Conservation (phyloP, 2,113 vertebrate species). For the Cepphus grylle region DNA sequence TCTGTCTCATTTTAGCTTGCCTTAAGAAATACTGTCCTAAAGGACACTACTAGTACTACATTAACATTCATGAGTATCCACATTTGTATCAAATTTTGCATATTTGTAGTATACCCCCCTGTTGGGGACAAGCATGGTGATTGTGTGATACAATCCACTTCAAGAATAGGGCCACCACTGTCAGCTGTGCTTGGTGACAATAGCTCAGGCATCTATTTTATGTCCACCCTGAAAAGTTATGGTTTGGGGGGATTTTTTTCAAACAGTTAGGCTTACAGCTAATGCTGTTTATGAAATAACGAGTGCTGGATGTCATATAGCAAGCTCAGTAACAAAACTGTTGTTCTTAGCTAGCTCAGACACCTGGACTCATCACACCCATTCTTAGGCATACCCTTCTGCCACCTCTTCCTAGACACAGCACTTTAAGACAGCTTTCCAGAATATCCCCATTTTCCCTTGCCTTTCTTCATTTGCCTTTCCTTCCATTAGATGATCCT, state of each 20-base stretch:
- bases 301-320: not conserved
- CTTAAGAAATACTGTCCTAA: not conserved
- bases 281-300: not conserved
- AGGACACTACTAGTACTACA: not conserved
- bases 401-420: not conserved
- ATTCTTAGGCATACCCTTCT: not conserved
- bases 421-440: not conserved
- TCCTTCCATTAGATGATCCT: not conserved
- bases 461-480: not conserved
- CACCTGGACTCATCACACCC: not conserved
- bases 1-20: not conserved
- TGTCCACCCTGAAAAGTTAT: not conserved
- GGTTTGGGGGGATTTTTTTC: not conserved
- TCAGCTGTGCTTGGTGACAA: not conserved
- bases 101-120: not conserved
- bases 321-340: not conserved
- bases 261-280: not conserved
- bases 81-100: not conserved
- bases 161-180: not conserved
- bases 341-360: not conserved
- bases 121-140: not conserved
- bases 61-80: not conserved
- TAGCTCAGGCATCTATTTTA: not conserved
- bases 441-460: not conserved
- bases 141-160: not conserved